These are phyloP conservation scores for Epinephelus fuscoguttatus DNA, from an alignment of 2,113 vertebrate species.

Conservation along the genomic window DNA sequence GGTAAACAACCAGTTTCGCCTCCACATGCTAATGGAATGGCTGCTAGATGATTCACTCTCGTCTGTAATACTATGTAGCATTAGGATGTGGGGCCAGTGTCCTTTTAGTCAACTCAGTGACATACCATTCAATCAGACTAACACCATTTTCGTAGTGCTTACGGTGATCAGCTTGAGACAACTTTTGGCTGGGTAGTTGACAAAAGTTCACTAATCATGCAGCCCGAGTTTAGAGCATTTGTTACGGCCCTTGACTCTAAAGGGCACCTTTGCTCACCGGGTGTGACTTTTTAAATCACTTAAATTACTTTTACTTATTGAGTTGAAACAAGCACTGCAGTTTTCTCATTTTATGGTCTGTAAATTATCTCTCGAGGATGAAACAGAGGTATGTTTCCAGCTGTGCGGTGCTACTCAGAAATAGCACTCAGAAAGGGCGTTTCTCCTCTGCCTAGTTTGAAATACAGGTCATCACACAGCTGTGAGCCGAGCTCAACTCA, in stretches of 20 bases:
- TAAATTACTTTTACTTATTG: conserved; percentile 25
- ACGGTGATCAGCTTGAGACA: too few species aligned
- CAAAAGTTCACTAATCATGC: too few species aligned
- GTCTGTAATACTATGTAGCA: too few species aligned
- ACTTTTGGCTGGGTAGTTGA: too few species aligned
- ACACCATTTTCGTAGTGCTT: too few species aligned
- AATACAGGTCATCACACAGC: conserved; percentile 25
- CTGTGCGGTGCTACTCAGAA: neutral
- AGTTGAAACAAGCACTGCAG: neutral
- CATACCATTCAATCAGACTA: too few species aligned
- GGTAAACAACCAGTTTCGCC: too few species aligned
- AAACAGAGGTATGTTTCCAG: conserved; percentile 17
- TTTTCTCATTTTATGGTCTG: neutral
- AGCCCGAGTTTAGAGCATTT: neutral
- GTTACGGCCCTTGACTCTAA: conserved; percentile 18
- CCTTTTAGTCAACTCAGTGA: too few species aligned
- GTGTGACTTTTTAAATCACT: conserved; percentile 20
- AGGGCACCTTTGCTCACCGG: conserved; percentile 20
- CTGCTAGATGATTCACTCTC: too few species aligned
- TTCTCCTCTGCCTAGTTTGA: neutral
- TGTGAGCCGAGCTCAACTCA: conserved; percentile 10
- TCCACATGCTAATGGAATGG: too few species aligned
- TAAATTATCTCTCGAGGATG: conserved; percentile 2
- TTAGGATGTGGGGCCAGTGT: too few species aligned
- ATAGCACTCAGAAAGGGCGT: neutral